Evolutionary conservation across 2,113 vertebrate genomes (phyloP), one percentile per base, ranked within the genome.

Genomic region (Ochotona princeps): DNA sequence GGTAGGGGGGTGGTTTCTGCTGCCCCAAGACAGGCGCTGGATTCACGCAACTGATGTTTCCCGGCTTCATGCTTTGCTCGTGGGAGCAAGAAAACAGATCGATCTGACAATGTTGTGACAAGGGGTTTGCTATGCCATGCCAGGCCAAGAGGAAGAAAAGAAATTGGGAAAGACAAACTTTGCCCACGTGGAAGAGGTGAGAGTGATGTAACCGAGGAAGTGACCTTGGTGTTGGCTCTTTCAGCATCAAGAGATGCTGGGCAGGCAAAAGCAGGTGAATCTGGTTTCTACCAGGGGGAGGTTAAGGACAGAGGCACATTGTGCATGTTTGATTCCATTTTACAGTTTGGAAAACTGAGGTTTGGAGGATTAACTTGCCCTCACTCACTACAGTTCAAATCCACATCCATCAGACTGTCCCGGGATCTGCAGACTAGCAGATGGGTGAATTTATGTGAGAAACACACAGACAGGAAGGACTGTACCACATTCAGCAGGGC

Each of bases 291-390:
- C 23, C 9, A 7, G 61, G 28, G 5, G 18, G 28, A 11, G 3
- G 49, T 28, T 76, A 70, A 63, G 14, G 38, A 15, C 51, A 81
- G 73, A 69, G 30, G 1, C 12, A 54, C 8, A 5, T 47, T 57
- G 54, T 26, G 10, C 67, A 54, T 54, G 38, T 78, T 49, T 65
- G 51, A 85, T 78, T 61, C 57, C 63, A 60, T 60, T 90, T 86
- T 92, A 61, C 28, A 92, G 61, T 81, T 78, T 66, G 28, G 67
- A 57, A 91, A 82, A 70, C 38, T 61, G 83, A 89, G 61, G 18
- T 17, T 86, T 26, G 23, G 12, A 70, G 57, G 61, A 30, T 66
- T 70, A 35, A 65, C n/a, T 51, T 87, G 47, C 30, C 75, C 90
- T 32, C 38, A 66, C 7, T 47, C 47, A 47, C 23, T 51, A 28